Percentiles rank a stretch among this genome's conserved stretches.
phyloP scores from a whole-genome alignment of 2,888 invertebrate species.

The Philopedon plagiatum region DNA sequence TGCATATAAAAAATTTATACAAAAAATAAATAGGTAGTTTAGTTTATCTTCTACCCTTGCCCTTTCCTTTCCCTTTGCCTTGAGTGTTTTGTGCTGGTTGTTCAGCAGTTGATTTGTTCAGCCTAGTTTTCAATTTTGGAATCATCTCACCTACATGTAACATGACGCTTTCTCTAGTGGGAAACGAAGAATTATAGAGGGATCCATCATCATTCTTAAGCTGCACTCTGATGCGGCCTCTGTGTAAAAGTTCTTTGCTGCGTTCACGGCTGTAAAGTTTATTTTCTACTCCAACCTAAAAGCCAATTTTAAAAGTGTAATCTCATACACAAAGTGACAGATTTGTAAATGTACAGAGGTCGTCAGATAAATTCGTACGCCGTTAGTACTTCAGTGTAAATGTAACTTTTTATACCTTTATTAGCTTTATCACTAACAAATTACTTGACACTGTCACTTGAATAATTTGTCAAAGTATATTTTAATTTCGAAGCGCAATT shows the following conservation, averaged over 20 bases:
- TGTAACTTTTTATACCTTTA: no score
- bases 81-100: slow-evolving; percentile 58
- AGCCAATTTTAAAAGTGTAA: no score
- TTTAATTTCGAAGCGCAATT: no score
- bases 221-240: slow-evolving; percentile 94
- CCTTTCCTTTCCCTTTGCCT: slow-evolving; percentile 63
- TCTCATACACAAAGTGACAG: no score
- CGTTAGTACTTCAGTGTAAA: no score
- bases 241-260: slow-evolving; percentile 88
- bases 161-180: slow-evolving; percentile 84
- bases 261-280: slow-evolving; percentile 93
- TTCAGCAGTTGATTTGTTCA: slow-evolving; percentile 70
- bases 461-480: no score
- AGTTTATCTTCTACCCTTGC: slow-evolving; percentile 58
- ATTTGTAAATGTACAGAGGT: no score
- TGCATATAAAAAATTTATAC: no score
- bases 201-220: slow-evolving; percentile 91
- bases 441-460: no score
- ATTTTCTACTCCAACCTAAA: slow-evolving; percentile 91
- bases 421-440: no score
- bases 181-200: slow-evolving; percentile 79
- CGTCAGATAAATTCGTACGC: no score
- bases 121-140: slow-evolving; percentile 90
- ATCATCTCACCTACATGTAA: slow-evolving; percentile 83
- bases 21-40: no score